Base-by-base conservation (phyloP, 2,888 invertebrate species). In the Tachystola acroxantha region DNA sequence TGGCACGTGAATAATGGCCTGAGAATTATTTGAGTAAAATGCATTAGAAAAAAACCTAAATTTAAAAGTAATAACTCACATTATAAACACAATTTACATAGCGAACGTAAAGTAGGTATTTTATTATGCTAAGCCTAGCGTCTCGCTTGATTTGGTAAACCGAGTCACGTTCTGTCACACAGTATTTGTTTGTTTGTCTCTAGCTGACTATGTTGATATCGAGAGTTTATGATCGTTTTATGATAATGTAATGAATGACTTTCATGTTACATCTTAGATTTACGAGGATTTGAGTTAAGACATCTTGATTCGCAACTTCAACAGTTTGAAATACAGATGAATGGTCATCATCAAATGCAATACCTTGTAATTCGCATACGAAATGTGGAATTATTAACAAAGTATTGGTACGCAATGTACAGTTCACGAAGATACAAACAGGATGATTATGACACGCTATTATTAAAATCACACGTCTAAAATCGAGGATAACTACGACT, bases 1-100 rank as follows among this genome's bases (percentile, higher is more conserved):
- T 86, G 86, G 86, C 86, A 86, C 86, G 80, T 76, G 63, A 68
- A 76, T 76, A 81, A 86, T 86, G 86, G 86, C 86, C 85, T 84
- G 84, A 82, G 79, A 85, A 82, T 85, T 74, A 81, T 72, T 74
- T 78, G 78, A 80, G 79, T 85, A 85, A 85, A 85, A 86, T 85
- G 84, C 82, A 85, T 80, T 76, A 84, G 69, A 84, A 77, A 75
- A 71, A 71, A 70, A 67, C 55, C 74, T 74, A 74, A 48, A 74
- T 62, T 71, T 57, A 65, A 49, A 63, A 67, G 61, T 54, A 64
- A 16, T 71, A 74, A 78, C 72, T 73, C 76, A 3, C 3, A 16
- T 71, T 65, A 69, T 70, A 60, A 70, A 71, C 73, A 69, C 63
- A 68, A 71, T 71, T 60, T 72, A 72, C 72, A 69, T 62, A 65